Evolutionary conservation across 53 echinoderm and acorn worm genomes (phyloP), one percentile per base, ranked within the genome.

Genomic region (Arbacia lixula): DNA sequence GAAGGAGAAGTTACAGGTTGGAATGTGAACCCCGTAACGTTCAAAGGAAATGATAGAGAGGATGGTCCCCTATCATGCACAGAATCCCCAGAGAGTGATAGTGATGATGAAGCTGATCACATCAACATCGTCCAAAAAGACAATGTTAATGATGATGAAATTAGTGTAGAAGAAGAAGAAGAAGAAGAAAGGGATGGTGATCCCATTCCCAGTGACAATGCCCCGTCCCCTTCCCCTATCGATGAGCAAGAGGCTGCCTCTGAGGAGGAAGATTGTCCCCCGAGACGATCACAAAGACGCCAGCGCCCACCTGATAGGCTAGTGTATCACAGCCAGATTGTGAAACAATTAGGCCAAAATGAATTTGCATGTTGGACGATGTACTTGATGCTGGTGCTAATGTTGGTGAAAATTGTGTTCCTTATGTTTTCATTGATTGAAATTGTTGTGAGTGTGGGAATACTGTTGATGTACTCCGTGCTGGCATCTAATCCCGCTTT

Each of bases 181-280:
- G 58, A 58, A 58, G n/a, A n/a, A n/a, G n/a, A n/a, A n/a, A n/a
- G n/a, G n/a, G n/a, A n/a, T n/a, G n/a, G n/a, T n/a, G n/a, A n/a
- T n/a, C n/a, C n/a, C n/a, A n/a, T n/a, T n/a, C n/a, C n/a, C n/a
- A n/a, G 20, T 6, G 9, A 8, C 2, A 32, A 32, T 63, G 9
- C 34, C 9, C 6, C 9, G 9, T 32, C 63, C 33, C 28, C 32
- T 12, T 32, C 2, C 3, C 6, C 28, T 38, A 40, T 19, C 26
- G 68, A 68, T 16, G 68, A 68, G 68, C 68, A 68, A 68, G 41
- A 40, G 38, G 22, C 68, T 34, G 68, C 68, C 41, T 68, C 68
- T 2, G 19, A 5, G 39, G 41, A 68, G 68, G 68, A 68, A 40
- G 68, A 68, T n/a, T 68, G 41, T 68, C 68, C 68, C 19, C 41